phyloP scores from a whole-genome alignment of 1,140 invertebrate genomes.

The Drosophila pachea region DNA sequence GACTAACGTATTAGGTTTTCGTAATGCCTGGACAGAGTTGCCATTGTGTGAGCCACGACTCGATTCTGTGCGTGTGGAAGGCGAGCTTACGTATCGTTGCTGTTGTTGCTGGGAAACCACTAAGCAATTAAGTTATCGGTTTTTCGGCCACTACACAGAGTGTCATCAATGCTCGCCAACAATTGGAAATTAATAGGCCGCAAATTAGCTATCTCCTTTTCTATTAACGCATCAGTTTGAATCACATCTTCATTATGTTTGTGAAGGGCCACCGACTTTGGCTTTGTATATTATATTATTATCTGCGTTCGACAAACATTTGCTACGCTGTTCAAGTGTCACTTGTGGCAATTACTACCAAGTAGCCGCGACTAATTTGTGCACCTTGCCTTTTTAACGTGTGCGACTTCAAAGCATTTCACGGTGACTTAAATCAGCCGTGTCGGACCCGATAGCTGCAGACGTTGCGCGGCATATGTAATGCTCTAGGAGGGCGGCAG shows the following conservation, averaged over 20 bases:
- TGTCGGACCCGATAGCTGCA: constrained; percentile 33
- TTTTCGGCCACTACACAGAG: constrained; percentile 58
- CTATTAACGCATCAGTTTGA: constrained; percentile 29
- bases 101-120: constrained; percentile 43
- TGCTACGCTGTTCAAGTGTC: constrained; percentile 18
- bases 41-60: constrained; percentile 30
- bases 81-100: constrained; percentile 6
- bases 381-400: constrained; percentile 38
- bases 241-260: constrained; percentile 16
- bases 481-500: neutral
- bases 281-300: constrained; percentile 15
- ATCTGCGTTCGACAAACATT: constrained; percentile 23
- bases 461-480: constrained; percentile 9
- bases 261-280: neutral
- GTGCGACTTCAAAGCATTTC: constrained; percentile 53
- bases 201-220: constrained; percentile 46
- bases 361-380: constrained; percentile 44
- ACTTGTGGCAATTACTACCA: constrained; percentile 40
- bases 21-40: constrained; percentile 53
- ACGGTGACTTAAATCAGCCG: constrained; percentile 43
- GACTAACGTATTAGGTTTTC: constrained; percentile 67
- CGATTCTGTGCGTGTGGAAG: constrained; percentile 9
- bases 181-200: constrained; percentile 71
- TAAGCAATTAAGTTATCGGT: constrained; percentile 65
- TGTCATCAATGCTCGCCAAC: constrained; percentile 61